Percentiles rank a stretch among this genome's conserved stretches.
Evolutionary conservation across 2,888 invertebrate species (phyloP).

Genomic region (Pandemis corylana): DNA sequence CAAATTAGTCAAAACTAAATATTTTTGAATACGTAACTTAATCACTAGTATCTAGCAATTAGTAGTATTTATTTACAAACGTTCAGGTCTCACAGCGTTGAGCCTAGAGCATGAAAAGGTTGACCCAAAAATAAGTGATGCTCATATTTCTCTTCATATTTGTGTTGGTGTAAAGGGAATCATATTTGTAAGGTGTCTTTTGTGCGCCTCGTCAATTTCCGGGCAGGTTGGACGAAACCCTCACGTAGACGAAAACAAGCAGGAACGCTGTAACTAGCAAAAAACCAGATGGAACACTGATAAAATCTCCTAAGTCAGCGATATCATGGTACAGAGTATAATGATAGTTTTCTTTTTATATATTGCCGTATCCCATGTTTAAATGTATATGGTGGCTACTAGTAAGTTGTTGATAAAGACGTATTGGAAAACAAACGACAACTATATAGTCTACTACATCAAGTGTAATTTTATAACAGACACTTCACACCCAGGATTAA

Average conservation of each 20-base stretch:
- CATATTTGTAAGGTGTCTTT: background rate
- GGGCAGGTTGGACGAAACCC: background rate
- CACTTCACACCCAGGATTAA: too few relatives aligned
- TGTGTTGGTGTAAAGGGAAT: background rate
- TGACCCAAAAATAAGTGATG: background rate
- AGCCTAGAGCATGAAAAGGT: background rate
- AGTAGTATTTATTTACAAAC: too few relatives aligned
- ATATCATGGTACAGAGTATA: background rate
- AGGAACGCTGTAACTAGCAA: background rate
- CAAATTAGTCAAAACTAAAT: background rate
- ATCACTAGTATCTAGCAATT: too few relatives aligned
- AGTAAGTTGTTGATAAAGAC: too few relatives aligned
- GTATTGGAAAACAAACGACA: too few relatives aligned
- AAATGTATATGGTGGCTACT: too few relatives aligned
- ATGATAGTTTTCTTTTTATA: background rate
- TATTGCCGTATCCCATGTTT: too few relatives aligned
- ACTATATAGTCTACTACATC: too few relatives aligned
- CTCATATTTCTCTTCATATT: background rate
- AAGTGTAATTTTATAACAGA: too few relatives aligned
- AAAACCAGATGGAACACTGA: background rate
- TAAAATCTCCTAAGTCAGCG: background rate
- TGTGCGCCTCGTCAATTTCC: background rate
- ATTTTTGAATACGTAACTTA: background rate
- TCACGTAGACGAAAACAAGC: conserved; percentile 4
- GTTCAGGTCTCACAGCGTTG: background rate